Conservation (phyloP, 2,113 vertebrate species). For the Fukomys damarensis region DNA sequence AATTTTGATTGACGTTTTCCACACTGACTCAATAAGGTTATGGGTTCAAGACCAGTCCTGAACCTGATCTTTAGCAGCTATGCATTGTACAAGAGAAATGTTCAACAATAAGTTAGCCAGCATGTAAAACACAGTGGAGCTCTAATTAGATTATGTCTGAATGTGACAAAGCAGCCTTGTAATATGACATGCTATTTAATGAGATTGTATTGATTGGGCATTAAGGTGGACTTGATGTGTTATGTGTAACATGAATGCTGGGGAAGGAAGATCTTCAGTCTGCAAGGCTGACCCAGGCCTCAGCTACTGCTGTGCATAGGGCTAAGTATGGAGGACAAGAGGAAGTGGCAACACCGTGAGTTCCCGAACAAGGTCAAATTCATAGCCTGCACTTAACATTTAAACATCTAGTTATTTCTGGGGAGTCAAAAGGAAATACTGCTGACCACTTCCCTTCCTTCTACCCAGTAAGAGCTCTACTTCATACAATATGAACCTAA, state of each 20-base stretch:
- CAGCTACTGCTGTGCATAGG: not conserved
- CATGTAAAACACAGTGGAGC: slow-evolving; percentile 48
- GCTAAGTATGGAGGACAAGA: not conserved
- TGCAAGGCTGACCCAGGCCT: not conserved
- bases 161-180: slow-evolving; percentile 55
- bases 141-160: slow-evolving; percentile 67
- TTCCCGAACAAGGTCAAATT: not conserved
- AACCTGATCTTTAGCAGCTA: slow-evolving; percentile 60
- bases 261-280: not conserved
- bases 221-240: slow-evolving; percentile 42
- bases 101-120: not conserved
- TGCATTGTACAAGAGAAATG: not conserved
- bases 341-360: not conserved
- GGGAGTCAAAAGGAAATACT: not conserved
- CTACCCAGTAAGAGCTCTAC: too few species aligned
- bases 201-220: slow-evolving; percentile 63
- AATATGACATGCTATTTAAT: slow-evolving; percentile 64
- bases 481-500: not conserved
- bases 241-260: not conserved
- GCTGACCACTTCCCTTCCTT: not conserved
- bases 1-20: slow-evolving; percentile 50
- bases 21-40: slow-evolving; percentile 31
- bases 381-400: not conserved
- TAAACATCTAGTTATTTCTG: slow-evolving; percentile 33
- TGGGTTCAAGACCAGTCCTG: slow-evolving; percentile 52